phyloP scores from a whole-genome alignment of 2,888 invertebrate genomes.

The Ypsolopha sequella region DNA sequence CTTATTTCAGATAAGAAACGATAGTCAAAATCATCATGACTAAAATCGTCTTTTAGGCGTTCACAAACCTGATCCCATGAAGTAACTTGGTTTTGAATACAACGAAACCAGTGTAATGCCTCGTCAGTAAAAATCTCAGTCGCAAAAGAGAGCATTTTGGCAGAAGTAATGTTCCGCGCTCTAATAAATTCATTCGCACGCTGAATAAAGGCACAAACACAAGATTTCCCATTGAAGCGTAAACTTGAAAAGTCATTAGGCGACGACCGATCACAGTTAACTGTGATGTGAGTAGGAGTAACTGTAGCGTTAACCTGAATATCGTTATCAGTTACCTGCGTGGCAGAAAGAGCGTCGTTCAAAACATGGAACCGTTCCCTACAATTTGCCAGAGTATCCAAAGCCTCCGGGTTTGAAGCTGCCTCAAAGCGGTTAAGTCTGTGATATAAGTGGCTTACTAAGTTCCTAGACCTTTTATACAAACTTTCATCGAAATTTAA shows the following conservation, averaged over 20 bases:
- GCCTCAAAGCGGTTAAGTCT: background rate
- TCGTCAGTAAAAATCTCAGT: conserved; percentile 7
- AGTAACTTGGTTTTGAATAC: background rate
- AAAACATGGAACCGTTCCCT: too few species aligned
- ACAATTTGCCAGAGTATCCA: too few species aligned
- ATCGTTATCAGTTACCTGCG: too few species aligned
- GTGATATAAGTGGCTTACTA: background rate
- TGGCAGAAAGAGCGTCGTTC: background rate
- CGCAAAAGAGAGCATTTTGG: background rate
- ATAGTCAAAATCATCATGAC: background rate
- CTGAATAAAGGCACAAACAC: conserved; percentile 4
- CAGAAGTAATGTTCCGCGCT: background rate
- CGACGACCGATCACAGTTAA: background rate
- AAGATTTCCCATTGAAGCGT: conserved; percentile 3
- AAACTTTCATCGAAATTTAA: too few species aligned
- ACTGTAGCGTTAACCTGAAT: too few species aligned
- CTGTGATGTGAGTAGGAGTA: too few species aligned
- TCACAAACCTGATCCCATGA: conserved; percentile 1
- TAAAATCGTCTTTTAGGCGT: background rate
- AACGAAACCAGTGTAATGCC: conserved; percentile 6
- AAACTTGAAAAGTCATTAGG: background rate
- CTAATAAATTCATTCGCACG: background rate
- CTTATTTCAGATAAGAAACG: conserved; percentile 1
- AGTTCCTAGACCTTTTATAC: too few species aligned
- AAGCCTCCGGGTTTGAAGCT: background rate